These are phyloP conservation scores for Chromoteleia sp. DNA, from an alignment of 2,888 invertebrate species.

Conservation along the genomic window DNA sequence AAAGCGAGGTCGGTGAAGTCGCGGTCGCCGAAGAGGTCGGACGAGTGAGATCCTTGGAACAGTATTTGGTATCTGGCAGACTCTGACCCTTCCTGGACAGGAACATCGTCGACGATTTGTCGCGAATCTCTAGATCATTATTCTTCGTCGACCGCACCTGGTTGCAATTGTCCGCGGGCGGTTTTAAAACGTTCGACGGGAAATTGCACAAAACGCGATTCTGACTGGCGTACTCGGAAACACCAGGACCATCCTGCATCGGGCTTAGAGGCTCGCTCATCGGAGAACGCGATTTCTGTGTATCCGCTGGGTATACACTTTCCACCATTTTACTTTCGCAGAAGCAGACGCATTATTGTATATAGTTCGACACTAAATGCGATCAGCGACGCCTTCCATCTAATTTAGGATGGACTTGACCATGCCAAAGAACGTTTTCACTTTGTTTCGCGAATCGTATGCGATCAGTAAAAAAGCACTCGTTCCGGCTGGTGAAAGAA, in stretches of 20 bases:
- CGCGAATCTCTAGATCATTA: slow-evolving; percentile 66
- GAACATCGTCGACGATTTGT: slow-evolving; percentile 23
- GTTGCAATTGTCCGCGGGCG: slow-evolving; percentile 51
- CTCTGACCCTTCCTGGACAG: slow-evolving; percentile 73
- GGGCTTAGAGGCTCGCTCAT: slow-evolving; percentile 83
- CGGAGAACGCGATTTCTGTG: slow-evolving; percentile 82
- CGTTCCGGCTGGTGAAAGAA: too few relatives aligned
- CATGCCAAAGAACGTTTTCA: too few relatives aligned
- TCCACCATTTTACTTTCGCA: slow-evolving; percentile 79
- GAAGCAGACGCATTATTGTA: slow-evolving; percentile 3
- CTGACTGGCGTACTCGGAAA: slow-evolving; percentile 74
- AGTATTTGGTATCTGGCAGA: slow-evolving; percentile 75
- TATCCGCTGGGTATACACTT: slow-evolving; percentile 81
- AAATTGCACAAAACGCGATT: slow-evolving; percentile 79
- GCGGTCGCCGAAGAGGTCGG: slow-evolving; percentile 84
- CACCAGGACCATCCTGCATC: slow-evolving; percentile 77
- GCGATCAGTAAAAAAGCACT: slow-evolving; percentile 11
- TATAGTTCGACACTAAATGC: too few relatives aligned
- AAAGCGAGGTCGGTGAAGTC: slow-evolving; percentile 88
- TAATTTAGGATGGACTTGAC: too few relatives aligned
- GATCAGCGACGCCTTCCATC: too few relatives aligned
- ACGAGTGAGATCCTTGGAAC: slow-evolving; percentile 74
- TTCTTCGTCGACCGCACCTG: slow-evolving; percentile 7
- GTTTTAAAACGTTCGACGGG: slow-evolving; percentile 75
- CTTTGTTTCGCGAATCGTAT: too few relatives aligned